phyloP scores from a whole-genome alignment of 2,113 vertebrate genomes.

The Myotis brandtii region DNA sequence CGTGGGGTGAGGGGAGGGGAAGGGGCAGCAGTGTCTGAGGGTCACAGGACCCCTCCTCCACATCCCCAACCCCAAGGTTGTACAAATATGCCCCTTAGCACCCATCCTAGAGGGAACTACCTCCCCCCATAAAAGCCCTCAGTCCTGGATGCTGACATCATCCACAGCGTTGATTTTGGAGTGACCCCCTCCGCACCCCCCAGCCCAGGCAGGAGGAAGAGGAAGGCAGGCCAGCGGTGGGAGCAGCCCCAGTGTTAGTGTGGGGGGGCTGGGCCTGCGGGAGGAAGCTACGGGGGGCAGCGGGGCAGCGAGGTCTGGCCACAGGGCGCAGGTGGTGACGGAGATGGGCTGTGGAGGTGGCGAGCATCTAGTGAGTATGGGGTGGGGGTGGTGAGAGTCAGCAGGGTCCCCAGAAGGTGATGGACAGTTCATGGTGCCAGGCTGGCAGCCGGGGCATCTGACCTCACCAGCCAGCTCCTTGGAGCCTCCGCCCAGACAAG shows the following conservation, averaged over 20 bases:
- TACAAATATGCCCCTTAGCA: neutral
- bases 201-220: neutral
- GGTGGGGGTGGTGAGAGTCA: neutral
- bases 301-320: neutral
- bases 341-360: neutral
- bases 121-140: neutral
- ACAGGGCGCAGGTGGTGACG: neutral
- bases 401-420: neutral
- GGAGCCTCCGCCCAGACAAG: neutral
- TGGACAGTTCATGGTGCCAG: neutral
- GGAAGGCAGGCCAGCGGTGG: neutral
- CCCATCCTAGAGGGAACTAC: neutral
- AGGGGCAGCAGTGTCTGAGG: neutral
- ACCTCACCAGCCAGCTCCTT: neutral
- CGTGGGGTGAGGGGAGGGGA: neutral
- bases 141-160: neutral
- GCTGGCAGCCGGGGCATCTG: neutral
- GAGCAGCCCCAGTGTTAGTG: neutral
- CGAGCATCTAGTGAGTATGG: neutral
- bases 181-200: neutral
- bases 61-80: neutral
- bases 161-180: neutral
- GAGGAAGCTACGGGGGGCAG: neutral
- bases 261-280: neutral
- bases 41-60: neutral